Evolutionary conservation across 1,140 invertebrate genomes (phyloP), one percentile per base, ranked within the genome.

Genomic region (Tetramorium simillimum): DNA sequence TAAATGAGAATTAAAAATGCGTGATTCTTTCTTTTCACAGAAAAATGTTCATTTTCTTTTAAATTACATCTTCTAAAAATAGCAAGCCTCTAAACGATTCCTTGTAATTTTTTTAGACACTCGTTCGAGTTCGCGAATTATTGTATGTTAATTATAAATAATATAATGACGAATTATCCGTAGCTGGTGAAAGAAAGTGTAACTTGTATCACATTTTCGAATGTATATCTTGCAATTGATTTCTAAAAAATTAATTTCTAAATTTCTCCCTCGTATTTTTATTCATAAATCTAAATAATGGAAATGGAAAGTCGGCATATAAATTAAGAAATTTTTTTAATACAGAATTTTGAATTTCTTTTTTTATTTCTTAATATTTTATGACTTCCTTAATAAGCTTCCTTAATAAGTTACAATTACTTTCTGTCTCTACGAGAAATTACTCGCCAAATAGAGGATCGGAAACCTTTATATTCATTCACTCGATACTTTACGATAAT

Each of bases 231-330:
- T n/a, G 2, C 43, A 21, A 60, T 62, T 78, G 37, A 51, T 69
- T 40, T 53, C 28, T 67, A 14, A 9, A 33, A 33, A 21, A 60
- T 62, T 78, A 49, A 51, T 69, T 40, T 53, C 28, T 67, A 14
- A 67, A 80, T 80, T 67, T 80, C 60, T 51, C 56, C 43, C n/a
- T 60, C 28, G 4, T 10, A 37, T 78, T 65, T 21, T 78, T 46
- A 77, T 49, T 77, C 9, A 46, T 77, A 43, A 46, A 10, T 16
- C 6, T 49, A 24, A 51, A 51, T 51, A 69, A 53, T 51, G 43
- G 7, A 80, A 37, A 7, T 12, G 18, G 5, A 67, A 80, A 67
- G 33, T 51, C 14, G 12, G 4, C 24, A 43, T 40, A 33, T 43
- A 16, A 16, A 75, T 56, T 40, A 49, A 5, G 5, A 37, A 2